Percentiles rank a stretch among this genome's conserved stretches.
phyloP scores from a whole-genome alignment of 2,797 vertebrate species.

The Alcedo quadribrachys region DNA sequence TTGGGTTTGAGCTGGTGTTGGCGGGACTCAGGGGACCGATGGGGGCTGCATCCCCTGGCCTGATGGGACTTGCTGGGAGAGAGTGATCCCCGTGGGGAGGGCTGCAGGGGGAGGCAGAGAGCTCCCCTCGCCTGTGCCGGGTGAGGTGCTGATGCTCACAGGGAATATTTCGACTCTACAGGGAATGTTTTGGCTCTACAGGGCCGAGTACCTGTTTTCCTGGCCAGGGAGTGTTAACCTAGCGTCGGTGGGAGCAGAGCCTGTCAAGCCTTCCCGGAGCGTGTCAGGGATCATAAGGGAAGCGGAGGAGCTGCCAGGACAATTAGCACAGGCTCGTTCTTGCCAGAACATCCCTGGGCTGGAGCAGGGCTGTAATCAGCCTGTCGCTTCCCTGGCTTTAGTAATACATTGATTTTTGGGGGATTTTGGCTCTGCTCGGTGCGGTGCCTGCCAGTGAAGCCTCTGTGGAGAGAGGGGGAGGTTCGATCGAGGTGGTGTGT shows the following conservation, averaged over 20 bases:
- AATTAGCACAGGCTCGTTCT: constrained; percentile 47
- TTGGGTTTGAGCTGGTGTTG: not conserved
- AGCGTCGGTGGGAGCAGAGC: not conserved
- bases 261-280: not conserved
- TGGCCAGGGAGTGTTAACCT: not conserved
- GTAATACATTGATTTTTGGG: constrained; percentile 22
- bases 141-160: not conserved
- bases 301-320: constrained; percentile 13
- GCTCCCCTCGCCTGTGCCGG: fast-evolving
- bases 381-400: not conserved
- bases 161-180: not conserved
- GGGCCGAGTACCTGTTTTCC: not conserved
- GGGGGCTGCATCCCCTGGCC: not conserved
- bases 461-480: not conserved
- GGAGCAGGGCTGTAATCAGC: constrained; percentile 1
- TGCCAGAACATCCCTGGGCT: not conserved
- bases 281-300: not conserved
- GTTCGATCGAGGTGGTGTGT: not conserved
- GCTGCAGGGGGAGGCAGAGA: not conserved
- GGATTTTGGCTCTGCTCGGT: not conserved
- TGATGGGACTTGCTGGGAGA: not conserved
- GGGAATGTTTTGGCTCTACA: not conserved
- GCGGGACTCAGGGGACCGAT: not conserved
- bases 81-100: not conserved
- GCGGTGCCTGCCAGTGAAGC: not conserved